phyloP scores from a whole-genome alignment of 2,113 vertebrate genomes.

The Spilogale gracilis region DNA sequence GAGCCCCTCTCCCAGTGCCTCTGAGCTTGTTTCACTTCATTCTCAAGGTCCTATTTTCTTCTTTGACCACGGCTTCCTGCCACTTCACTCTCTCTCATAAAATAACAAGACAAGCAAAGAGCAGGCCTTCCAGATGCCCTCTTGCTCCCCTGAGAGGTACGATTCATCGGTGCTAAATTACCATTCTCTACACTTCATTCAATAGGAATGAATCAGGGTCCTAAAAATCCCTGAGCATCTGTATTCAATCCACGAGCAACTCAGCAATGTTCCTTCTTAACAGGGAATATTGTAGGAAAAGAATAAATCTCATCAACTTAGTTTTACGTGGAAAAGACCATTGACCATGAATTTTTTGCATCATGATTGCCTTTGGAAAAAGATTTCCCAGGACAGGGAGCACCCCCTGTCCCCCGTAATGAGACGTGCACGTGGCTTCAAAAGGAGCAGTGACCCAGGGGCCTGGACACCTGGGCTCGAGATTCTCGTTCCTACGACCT shows the following conservation, averaged over 20 bases:
- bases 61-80: neutral
- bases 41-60: neutral
- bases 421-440: fast-evolving
- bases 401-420: fast-evolving
- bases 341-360: fast-evolving
- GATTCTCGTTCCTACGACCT: neutral
- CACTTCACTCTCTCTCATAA: neutral
- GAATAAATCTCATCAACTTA: too few relatives aligned
- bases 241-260: neutral
- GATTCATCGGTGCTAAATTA: neutral
- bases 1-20: neutral
- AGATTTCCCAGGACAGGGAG: neutral
- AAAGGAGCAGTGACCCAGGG: neutral
- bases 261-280: neutral
- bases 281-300: neutral
- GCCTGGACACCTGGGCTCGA: neutral
- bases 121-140: neutral
- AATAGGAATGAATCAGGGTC: neutral
- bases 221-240: neutral
- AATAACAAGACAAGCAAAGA: neutral
- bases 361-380: neutral
- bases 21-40: neutral
- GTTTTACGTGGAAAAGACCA: neutral
- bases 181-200: neutral
- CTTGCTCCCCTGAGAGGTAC: neutral